Base-by-base conservation (phyloP, 2,888 invertebrate species). In the Euphydryas editha region DNA sequence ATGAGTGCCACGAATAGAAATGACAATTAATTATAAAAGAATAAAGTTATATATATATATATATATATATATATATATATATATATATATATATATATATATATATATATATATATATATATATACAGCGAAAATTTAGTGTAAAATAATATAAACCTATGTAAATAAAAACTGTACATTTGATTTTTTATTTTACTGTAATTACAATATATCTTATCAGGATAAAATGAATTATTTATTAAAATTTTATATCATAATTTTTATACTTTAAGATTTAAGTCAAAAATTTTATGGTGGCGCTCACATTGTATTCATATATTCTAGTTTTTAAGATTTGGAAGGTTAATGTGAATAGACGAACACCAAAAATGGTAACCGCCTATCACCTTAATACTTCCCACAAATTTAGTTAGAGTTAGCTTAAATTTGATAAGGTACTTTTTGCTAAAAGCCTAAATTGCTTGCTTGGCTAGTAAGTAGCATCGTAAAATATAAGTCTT, bases 311-410 rank as follows among this genome's bases (percentile, higher is more conserved):
- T 20, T 11, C 4, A 20, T 47, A 47, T 10, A 4, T 20, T 11
- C 11, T 47, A 47, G 13, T 11, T 20, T 10, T 47, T 20, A 47
- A 47, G 20, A 13, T 13, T 13, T 47, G 47, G 47, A 47, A 20
- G 47, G 47, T 47, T 47, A 47, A 47, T 47, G 47, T 47, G 47
- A 20, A 47, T 21, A 21, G 20, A 18, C 18, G 1, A 11, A 46
- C 4, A 47, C 20, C 47, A 47, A 5, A 13, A 3, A 20, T 20
- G 47, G 2, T 20, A 20, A 18, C 18, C 18, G 20, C 20, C 20
- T 47, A 47, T 47, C 47, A 21, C 21, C 21, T 47, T 47, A 47
- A 47, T 47, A 13, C 47, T 18, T 47, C 47, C 47, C 47, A 21
- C 13, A 20, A 47, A 13, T 47, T 20, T 20, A 47, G 18, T 47